Base-by-base conservation (phyloP, 2,797 vertebrate species). In the Pelodytes ibericus region DNA sequence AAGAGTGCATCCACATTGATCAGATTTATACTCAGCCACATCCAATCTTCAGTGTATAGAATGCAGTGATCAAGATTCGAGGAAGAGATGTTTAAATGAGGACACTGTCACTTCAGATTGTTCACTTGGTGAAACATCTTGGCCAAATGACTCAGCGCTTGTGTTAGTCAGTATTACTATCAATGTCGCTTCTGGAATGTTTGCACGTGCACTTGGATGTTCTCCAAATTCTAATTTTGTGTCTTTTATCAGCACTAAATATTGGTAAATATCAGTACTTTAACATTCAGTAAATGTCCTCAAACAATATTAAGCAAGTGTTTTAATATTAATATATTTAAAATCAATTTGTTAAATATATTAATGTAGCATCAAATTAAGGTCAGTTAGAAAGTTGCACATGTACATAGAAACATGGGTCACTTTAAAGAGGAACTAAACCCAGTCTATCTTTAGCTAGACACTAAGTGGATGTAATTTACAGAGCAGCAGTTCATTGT, bases 1-100 rank as follows among this genome's bases (percentile, higher is more conserved):
- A 68, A 68, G 73, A 61, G 73, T 60, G 60, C 73, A 59, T 60
- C 30, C 56, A 68, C 51, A 59, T 59, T 57, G 33, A 24, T 65
- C 51, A 44, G 20, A 36, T 68, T 68, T 75, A 60, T 61, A 39
- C 56, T 20, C 13, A 47, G 33, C 25, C 6, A 26, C 41, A 33
- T 49, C 24, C 33, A 59, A 16, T 4, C 16, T 59, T 60, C 56
- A 49, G 56, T 60, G 36, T 68, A 60, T 51, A 57, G 51, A 66
- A 16, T 71, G 59, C 67, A 33, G 53, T 18, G n/a, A 71, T 47
- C 22, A 64, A 27, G 49, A 71, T 65, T 71, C 51, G 6, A 63
- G 15, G 47, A 3, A 71, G 22, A 47, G 24, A 71, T 58, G 74
- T 65, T 16, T 33, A 77, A 65, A 66, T 77, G 56, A 36, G 22